Percentiles rank a stretch among this genome's conserved stretches.
These are phyloP conservation scores for Oryzaephilus surinamensis DNA, from an alignment of 1,140 invertebrate species.

Conservation along the genomic window DNA sequence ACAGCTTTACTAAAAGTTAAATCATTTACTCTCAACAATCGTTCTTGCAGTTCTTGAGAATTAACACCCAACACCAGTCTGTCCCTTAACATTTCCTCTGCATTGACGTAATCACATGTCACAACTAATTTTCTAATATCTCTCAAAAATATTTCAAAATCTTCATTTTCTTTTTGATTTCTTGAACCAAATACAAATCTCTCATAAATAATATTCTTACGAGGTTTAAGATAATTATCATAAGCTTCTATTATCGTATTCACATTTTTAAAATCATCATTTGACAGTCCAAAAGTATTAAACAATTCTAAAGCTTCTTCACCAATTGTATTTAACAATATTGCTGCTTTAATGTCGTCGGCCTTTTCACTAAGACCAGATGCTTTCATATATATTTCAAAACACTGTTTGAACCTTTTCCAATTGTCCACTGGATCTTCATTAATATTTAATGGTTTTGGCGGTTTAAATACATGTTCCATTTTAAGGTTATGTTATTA, in stretches of 20 bases:
- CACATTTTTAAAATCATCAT: conserved; percentile 11
- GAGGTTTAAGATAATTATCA: conserved; percentile 21
- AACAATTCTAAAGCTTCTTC: conserved; percentile 14
- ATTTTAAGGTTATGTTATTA: not conserved
- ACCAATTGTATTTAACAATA: conserved; percentile 15
- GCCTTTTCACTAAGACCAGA: conserved; percentile 4
- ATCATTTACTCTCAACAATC: conserved; percentile 23
- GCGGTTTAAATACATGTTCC: conserved; percentile 1
- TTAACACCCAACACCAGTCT: conserved; percentile 27
- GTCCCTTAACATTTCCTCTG: conserved; percentile 26
- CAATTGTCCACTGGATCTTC: conserved; percentile 17
- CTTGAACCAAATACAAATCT: conserved; percentile 23
- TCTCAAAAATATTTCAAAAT: conserved; percentile 24
- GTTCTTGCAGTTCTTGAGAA: conserved; percentile 22
- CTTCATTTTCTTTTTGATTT: conserved; percentile 20
- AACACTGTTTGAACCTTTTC: conserved; percentile 16
- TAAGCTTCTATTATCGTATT: conserved; percentile 17
- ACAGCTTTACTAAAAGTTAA: conserved; percentile 24
- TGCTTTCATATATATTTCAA: conserved; percentile 14
- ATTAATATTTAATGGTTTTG: conserved; percentile 20
- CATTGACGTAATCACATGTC: conserved; percentile 22
- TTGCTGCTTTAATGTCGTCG: conserved; percentile 11
- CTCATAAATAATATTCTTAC: conserved; percentile 10
- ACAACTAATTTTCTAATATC: conserved; percentile 21
- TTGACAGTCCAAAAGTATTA: conserved; percentile 14